These are phyloP conservation scores for Megaceryle torquata DNA, from an alignment of 2,113 vertebrate genomes.

Conservation along the genomic window DNA sequence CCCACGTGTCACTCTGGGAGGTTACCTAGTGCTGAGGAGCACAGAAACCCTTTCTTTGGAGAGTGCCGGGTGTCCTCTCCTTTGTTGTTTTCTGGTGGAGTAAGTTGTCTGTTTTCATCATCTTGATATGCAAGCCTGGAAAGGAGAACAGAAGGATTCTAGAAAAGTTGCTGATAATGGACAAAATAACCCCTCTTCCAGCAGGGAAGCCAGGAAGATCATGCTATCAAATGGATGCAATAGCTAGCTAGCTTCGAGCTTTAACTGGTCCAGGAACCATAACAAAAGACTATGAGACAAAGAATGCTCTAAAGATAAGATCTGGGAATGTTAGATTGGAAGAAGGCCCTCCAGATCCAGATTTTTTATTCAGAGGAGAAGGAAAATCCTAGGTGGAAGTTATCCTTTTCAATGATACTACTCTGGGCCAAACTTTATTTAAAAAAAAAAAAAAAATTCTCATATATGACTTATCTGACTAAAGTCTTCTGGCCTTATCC, in stretches of 20 bases:
- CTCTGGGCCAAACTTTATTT: neutral
- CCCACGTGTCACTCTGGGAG: neutral
- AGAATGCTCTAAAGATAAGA: neutral
- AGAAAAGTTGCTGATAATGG: neutral
- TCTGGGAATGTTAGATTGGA: neutral
- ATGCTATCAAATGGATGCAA: neutral
- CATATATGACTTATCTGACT: neutral
- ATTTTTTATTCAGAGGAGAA: neutral
- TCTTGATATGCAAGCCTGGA: slow-evolving; percentile 89
- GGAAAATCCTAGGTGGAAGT: neutral
- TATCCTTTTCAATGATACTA: neutral
- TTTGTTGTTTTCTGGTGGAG: slow-evolving; percentile 82
- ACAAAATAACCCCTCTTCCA: neutral
- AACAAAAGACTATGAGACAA: neutral
- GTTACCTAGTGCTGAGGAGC: slow-evolving; percentile 90
- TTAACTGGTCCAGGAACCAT: neutral
- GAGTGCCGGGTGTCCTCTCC: slow-evolving; percentile 79
- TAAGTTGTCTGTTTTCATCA: slow-evolving; percentile 90
- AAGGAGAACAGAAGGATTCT: slow-evolving; percentile 28
- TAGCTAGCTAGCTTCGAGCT: neutral
- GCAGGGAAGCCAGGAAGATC: neutral
- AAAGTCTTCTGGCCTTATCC: neutral
- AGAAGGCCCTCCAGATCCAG: neutral
- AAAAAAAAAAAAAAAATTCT: too few species aligned
- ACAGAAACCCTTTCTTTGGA: slow-evolving; percentile 89